A percentile compares a stretch with the other conserved stretches of the same genome.
These are phyloP conservation scores for Drosophila bocki DNA, from an alignment of 1,140 invertebrate species.

Conservation along the genomic window DNA sequence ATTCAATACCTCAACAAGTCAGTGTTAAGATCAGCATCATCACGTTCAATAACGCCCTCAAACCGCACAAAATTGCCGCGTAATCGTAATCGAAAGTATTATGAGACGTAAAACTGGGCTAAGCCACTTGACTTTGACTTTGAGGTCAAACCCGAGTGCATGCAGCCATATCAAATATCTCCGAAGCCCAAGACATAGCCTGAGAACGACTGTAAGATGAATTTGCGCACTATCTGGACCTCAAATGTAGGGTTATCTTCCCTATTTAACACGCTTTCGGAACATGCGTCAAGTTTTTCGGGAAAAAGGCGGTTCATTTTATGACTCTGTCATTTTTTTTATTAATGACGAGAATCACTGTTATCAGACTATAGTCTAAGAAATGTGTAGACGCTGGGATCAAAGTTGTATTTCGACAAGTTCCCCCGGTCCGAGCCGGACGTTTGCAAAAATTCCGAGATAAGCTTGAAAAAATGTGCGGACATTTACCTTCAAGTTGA, in stretches of 20 bases:
- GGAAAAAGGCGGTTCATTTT: neutral
- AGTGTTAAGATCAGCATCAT: slow-evolving; percentile 64
- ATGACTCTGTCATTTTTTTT: neutral
- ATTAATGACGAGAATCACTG: slow-evolving; percentile 1
- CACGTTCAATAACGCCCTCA: slow-evolving; percentile 3
- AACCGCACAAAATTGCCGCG: slow-evolving; percentile 42
- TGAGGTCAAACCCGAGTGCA: slow-evolving; percentile 26
- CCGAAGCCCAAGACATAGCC: neutral
- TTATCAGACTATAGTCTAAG: slow-evolving; percentile 8
- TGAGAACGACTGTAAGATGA: neutral
- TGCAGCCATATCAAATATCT: slow-evolving; percentile 23
- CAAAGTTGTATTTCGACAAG: slow-evolving; percentile 9
- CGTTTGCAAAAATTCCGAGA: slow-evolving; percentile 24
- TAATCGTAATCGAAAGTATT: slow-evolving; percentile 37
- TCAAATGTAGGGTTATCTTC: slow-evolving; percentile 38
- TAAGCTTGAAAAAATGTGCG: slow-evolving; percentile 3
- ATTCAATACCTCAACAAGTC: slow-evolving; percentile 26
- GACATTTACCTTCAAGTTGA: neutral
- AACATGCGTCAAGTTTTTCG: slow-evolving; percentile 19
- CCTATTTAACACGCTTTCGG: neutral
- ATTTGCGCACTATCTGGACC: slow-evolving; percentile 8
- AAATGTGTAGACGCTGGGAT: slow-evolving; percentile 4
- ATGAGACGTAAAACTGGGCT: slow-evolving; percentile 49
- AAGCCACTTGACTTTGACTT: slow-evolving; percentile 66
- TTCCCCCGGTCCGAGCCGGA: neutral